A percentile compares a stretch with the other conserved stretches of the same genome.
phyloP scores from a whole-genome alignment of 2,888 invertebrate species.

The Plagodis pulveraria region DNA sequence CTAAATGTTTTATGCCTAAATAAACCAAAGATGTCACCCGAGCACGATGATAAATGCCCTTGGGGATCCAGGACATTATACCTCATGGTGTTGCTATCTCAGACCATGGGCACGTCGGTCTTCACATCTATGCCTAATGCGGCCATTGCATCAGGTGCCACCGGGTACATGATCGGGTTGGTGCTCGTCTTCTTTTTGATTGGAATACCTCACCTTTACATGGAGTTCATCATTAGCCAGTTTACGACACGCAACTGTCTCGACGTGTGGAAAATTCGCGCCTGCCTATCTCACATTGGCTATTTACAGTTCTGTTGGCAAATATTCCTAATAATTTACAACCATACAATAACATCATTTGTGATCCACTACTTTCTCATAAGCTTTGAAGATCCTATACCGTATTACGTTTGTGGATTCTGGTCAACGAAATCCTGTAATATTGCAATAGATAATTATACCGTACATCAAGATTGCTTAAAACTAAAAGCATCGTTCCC shows the following conservation, averaged over 20 bases:
- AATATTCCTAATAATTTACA: conserved; percentile 49
- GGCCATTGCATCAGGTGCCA: conserved; percentile 53
- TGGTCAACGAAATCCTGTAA: conserved; percentile 60
- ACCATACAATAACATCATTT: conserved; percentile 58
- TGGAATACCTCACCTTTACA: conserved; percentile 70
- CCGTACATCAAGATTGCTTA: conserved; percentile 66
- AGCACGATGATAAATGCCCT: conserved; percentile 21
- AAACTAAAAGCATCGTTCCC: conserved; percentile 36
- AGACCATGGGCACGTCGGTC: conserved; percentile 51
- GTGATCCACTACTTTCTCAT: conserved; percentile 69
- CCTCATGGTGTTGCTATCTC: conserved; percentile 54
- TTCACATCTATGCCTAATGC: conserved; percentile 49
- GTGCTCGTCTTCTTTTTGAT: conserved; percentile 49
- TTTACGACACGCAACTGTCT: conserved; percentile 71
- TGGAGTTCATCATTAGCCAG: conserved; percentile 71
- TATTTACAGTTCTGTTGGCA: conserved; percentile 64
- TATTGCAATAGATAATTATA: conserved; percentile 57
- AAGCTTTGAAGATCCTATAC: conserved; percentile 68
- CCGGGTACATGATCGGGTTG: conserved; percentile 52
- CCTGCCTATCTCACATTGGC: conserved; percentile 66
- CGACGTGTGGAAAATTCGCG: conserved; percentile 64
- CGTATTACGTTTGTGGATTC: conserved; percentile 62
- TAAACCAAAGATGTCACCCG: conserved; percentile 24
- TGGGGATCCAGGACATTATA: conserved; percentile 46
- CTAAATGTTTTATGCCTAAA: not conserved